Conservation (phyloP, 2,888 invertebrate genomes). For the Catonia carolina region DNA sequence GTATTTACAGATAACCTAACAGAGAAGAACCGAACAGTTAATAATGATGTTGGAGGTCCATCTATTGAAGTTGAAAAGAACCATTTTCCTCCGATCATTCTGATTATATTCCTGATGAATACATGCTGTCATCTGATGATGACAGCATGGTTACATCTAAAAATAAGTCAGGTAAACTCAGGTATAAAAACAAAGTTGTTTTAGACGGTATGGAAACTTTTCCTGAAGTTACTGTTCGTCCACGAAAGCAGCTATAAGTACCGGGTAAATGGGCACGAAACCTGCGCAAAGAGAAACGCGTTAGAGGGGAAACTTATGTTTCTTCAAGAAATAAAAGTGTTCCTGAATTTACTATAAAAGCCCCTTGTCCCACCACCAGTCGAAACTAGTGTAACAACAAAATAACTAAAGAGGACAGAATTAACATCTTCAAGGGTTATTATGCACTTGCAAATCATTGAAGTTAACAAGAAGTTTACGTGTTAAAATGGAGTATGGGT, state of each 20-base stretch:
- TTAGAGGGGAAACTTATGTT: background rate
- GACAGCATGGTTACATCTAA: background rate
- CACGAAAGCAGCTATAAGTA: background rate
- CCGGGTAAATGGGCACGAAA: slow-evolving; percentile 1
- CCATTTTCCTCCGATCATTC: background rate
- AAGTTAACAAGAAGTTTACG: no score
- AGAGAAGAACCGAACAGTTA: no score
- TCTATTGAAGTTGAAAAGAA: no score
- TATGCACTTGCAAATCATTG: slow-evolving; percentile 2
- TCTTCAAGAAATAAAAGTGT: slow-evolving; percentile 1
- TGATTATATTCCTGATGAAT: background rate
- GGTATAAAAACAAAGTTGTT: background rate
- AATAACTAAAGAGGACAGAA: background rate
- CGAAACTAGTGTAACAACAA: background rate
- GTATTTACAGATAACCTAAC: no score
- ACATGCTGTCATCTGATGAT: background rate
- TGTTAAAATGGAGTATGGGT: no score
- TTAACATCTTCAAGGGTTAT: background rate
- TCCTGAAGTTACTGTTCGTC: background rate
- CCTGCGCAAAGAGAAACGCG: background rate
- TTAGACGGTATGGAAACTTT: background rate
- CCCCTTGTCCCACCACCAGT: background rate
- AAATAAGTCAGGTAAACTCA: background rate
- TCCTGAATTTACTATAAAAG: background rate
- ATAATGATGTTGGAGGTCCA: no score